These are phyloP conservation scores for Patagioenas fasciata DNA, from an alignment of 2,113 vertebrate species.

Conservation along the genomic window DNA sequence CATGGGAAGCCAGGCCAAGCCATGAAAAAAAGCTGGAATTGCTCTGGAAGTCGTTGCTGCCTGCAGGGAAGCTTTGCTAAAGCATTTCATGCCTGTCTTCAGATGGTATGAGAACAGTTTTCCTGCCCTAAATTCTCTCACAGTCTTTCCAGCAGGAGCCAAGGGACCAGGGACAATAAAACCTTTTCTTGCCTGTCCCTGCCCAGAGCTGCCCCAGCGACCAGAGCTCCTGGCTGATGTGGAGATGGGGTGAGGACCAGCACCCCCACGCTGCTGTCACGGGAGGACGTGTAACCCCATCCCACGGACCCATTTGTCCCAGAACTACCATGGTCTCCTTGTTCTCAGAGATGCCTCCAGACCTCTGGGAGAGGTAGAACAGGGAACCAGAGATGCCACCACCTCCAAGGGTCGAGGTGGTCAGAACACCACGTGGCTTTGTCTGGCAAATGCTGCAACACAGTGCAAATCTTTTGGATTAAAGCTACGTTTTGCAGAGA, in stretches of 20 bases:
- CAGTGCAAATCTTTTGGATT: background rate
- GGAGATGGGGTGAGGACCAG: background rate
- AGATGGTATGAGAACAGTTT: background rate
- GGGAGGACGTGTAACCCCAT: background rate
- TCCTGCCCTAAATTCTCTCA: conserved; percentile 36
- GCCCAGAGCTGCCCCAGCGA: background rate
- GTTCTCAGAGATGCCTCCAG: background rate
- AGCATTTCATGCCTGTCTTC: conserved; percentile 44
- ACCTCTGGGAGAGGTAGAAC: background rate
- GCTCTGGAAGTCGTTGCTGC: background rate
- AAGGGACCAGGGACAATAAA: fast-evolving
- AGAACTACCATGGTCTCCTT: background rate
- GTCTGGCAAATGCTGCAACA: background rate
- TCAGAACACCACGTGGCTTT: fast-evolving
- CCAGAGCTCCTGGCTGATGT: fast-evolving
- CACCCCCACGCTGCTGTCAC: background rate
- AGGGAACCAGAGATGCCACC: background rate
- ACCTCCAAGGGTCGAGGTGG: background rate
- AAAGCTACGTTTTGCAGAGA: background rate
- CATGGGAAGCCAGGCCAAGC: background rate
- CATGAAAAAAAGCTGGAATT: background rate
- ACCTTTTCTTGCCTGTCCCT: background rate
- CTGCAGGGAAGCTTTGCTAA: conserved; percentile 40
- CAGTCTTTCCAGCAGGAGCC: background rate
- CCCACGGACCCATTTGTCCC: background rate